Evolutionary conservation across 2,113 vertebrate species (phyloP), one percentile per base, ranked within the genome.

Genomic region (Pomatorhinus ruficollis): DNA sequence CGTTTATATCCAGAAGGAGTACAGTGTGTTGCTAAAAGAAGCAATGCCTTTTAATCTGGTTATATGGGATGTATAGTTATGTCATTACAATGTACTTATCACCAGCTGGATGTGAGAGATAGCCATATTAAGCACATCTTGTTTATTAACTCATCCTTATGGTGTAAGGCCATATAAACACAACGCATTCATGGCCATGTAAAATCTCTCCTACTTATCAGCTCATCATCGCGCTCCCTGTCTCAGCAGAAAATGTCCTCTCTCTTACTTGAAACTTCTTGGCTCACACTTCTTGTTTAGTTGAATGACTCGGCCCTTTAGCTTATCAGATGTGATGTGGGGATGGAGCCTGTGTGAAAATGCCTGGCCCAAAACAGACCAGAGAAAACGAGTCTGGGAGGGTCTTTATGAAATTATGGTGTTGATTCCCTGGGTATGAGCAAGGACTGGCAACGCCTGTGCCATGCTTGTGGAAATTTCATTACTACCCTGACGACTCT

Each of bases 221-320:
- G 64, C 91, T 89, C 80, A 78, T 91, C 81, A 89, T 93, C 81
- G 90, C 60, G 6, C 87, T 93, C 77, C 87, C 54, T 45, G 88
- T 94, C 87, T 94, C 79, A 86, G 95, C 71, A 93, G 75, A 96
- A 95, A 95, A 92, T 23, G 39, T 84, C 66, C 87, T 66, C 80
- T 88, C 69, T 87, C 59, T 77, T 74, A 28, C 44, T 78, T 75
- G 87, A 91, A 72, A 63, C 49, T 92, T 59, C 85, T 94, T 95
- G 87, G 64, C 84, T 93, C 3, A 3, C 3, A 7, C 40, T 80
- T 77, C 47, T 91, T 70, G 64, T 50, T 87, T 65, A 57, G 59
- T 44, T 16, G 59, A 87, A 50, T 87, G 61, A 65, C 82, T 76
- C 14, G 69, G 78, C 85, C 78, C 70, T 94, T 95, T 82, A 56